Evolutionary conservation across 2,113 vertebrate genomes (phyloP).

Genomic region (Copsychus sechellarum): DNA sequence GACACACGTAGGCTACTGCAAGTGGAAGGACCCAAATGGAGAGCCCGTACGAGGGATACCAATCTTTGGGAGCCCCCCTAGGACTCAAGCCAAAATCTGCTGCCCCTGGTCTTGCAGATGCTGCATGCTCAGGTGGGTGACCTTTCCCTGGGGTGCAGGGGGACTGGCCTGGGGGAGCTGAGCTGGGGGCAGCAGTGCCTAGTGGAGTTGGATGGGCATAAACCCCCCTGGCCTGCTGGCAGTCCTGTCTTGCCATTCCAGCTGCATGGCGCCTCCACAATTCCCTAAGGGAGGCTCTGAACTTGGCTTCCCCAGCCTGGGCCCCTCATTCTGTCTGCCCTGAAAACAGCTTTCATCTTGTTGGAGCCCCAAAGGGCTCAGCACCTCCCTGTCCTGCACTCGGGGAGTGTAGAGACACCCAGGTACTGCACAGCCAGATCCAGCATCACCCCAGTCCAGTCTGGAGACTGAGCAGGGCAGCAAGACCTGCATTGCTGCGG

Average conservation of each 20-base stretch:
- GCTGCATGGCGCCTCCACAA: fast-evolving
- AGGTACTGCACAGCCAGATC: not conserved
- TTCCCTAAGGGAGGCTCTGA: not conserved
- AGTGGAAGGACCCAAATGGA: not conserved
- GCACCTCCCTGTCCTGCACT: not conserved
- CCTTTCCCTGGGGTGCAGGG: not conserved
- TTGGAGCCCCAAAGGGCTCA: not conserved
- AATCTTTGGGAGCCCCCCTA: not conserved
- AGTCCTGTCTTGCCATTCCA: not conserved
- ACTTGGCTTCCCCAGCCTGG: not conserved
- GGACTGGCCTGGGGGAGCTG: not conserved
- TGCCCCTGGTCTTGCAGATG: not conserved
- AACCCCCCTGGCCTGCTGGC: not conserved
- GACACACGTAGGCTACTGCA: not conserved
- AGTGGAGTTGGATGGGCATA: not conserved
- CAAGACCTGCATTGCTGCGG: fast-evolving
- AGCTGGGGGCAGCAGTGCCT: not conserved
- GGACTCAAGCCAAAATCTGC: not conserved
- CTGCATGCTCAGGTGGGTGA: constrained; percentile 51
- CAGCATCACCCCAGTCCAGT: fast-evolving
- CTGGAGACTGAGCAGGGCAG: not conserved
- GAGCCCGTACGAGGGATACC: not conserved
- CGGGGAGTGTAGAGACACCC: not conserved
- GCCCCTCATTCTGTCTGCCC: constrained; percentile 1
- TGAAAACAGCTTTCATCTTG: not conserved